These are phyloP conservation scores for Apogon talboti DNA, from an alignment of 2,797 vertebrate species.

Conservation along the genomic window DNA sequence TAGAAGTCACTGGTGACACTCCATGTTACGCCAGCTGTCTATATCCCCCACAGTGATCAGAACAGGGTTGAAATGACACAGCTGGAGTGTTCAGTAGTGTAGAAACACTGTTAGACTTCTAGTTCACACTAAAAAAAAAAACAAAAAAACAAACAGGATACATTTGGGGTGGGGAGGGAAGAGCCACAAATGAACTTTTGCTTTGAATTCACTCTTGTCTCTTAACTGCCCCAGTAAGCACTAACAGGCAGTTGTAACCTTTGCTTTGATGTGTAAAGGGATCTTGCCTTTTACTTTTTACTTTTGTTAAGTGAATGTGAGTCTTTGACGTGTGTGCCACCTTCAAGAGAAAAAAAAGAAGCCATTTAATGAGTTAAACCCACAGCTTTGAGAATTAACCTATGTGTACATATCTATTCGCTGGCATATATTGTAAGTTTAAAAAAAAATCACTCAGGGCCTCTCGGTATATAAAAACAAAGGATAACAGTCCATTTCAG, in stretches of 20 bases:
- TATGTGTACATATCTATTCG: constrained; percentile 89
- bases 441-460: constrained; percentile 86
- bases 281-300: constrained; percentile 80
- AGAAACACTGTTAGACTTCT: constrained; percentile 83
- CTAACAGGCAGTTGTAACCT: constrained; percentile 84
- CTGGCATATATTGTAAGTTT: constrained; percentile 88
- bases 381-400: constrained; percentile 89
- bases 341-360: constrained; percentile 84
- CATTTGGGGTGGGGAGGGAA: constrained; percentile 61
- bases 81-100: constrained; percentile 75
- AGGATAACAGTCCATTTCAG: constrained; percentile 84
- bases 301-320: constrained; percentile 82
- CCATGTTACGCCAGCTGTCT: constrained; percentile 64
- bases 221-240: constrained; percentile 81
- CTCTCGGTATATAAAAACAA: constrained; percentile 86
- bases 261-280: constrained; percentile 80
- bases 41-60: constrained; percentile 59
- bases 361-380: constrained; percentile 88
- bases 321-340: constrained; percentile 85
- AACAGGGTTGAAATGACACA: constrained; percentile 50
- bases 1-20: constrained; percentile 81
- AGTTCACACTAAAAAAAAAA: constrained; percentile 51
- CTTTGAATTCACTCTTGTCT: constrained; percentile 74
- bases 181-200: constrained; percentile 68
- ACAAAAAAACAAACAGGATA: constrained; percentile 58